Percentiles rank a stretch among this genome's conserved stretches.
Conservation (phyloP, 2,797 vertebrate genomes). For the Atherinosoma microstoma region DNA sequence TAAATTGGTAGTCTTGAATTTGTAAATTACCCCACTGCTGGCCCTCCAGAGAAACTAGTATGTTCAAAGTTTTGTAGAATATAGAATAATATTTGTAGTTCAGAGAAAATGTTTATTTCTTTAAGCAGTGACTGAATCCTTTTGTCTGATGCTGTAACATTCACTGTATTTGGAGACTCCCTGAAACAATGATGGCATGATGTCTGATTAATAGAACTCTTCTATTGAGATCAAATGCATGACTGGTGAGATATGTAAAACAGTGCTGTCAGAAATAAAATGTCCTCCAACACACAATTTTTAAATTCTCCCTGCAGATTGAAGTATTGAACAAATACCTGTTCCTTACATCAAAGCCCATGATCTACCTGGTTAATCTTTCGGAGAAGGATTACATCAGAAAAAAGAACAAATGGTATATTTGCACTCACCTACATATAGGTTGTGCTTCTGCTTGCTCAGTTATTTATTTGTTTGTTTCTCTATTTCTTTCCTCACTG, state of each 20-base stretch:
- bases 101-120: neutral
- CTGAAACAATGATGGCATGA: neutral
- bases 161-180: neutral
- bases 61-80: neutral
- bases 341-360: constrained; percentile 98
- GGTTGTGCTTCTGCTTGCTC: neutral
- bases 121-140: neutral
- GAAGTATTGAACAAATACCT: constrained; percentile 98
- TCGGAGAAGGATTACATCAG: constrained; percentile 99
- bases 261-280: neutral
- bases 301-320: constrained; percentile 83
- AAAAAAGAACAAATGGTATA: constrained; percentile 99
- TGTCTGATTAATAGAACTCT: neutral
- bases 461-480: neutral
- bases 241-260: neutral
- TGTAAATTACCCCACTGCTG: neutral
- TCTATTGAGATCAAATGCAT: neutral
- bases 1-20: neutral
- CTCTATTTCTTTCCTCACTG: constrained; percentile 22
- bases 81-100: neutral
- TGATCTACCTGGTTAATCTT: constrained; percentile 99
- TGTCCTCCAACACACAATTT: neutral
- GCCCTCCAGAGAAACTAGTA: neutral
- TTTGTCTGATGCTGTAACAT: neutral
- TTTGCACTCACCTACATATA: constrained; percentile 20